Conservation (phyloP, 2,888 invertebrate genomes). For the Platycheirus rosarum region DNA sequence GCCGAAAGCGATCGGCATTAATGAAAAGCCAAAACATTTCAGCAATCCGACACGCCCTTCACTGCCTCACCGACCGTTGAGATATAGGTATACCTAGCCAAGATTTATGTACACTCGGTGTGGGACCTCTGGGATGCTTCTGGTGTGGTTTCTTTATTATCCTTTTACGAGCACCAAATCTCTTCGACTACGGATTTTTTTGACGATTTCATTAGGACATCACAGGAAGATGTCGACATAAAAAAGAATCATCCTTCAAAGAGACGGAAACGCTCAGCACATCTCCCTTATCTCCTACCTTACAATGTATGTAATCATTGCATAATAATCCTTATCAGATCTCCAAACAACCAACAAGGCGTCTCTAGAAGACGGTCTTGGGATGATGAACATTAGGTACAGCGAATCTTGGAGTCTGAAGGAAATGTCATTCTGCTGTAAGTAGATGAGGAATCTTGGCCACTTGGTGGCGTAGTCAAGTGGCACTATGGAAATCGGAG, state of each 20-base stretch:
- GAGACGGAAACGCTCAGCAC: slow-evolving; percentile 64
- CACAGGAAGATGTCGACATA: slow-evolving; percentile 15
- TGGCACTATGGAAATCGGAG: slow-evolving; percentile 75
- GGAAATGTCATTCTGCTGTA: slow-evolving; percentile 35
- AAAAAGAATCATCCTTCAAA: slow-evolving; percentile 44
- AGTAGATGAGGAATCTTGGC: slow-evolving; percentile 34
- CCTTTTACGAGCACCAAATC: slow-evolving; percentile 68
- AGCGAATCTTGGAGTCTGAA: slow-evolving; percentile 7
- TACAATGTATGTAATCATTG: slow-evolving; percentile 66
- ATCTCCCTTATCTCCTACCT: slow-evolving; percentile 64
- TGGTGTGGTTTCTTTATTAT: slow-evolving; percentile 72
- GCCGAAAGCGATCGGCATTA: slow-evolving; percentile 76
- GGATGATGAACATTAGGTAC: neutral
- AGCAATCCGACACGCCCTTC: slow-evolving; percentile 76
- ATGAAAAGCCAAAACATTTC: slow-evolving; percentile 76
- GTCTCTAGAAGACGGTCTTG: slow-evolving; percentile 62
- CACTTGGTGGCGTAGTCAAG: slow-evolving; percentile 74
- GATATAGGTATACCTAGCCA: slow-evolving; percentile 74
- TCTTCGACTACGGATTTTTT: slow-evolving; percentile 51
- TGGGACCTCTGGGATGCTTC: slow-evolving; percentile 60
- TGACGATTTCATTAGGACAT: slow-evolving; percentile 67
- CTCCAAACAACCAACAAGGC: slow-evolving; percentile 47
- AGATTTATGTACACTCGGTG: slow-evolving; percentile 51
- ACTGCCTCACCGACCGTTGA: slow-evolving; percentile 66
- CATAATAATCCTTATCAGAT: slow-evolving; percentile 68